These are phyloP conservation scores for Calycopis cecrops DNA, from an alignment of 1,140 invertebrate genomes.

Conservation along the genomic window DNA sequence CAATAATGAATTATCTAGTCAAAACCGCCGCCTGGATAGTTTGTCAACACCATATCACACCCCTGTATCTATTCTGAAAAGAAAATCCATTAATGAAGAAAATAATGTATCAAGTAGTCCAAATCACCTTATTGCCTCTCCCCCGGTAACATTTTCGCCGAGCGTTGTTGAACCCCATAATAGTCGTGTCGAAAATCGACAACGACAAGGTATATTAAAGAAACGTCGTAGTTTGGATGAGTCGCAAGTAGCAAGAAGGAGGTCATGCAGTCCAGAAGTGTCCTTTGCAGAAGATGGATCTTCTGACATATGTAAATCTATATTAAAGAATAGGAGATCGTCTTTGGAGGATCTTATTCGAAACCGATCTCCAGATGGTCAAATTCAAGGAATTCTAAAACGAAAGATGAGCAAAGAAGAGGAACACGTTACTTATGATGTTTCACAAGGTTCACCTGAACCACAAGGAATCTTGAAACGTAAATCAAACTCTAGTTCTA, in stretches of 20 bases:
- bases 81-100: conserved; percentile 81
- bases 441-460: conserved; percentile 76
- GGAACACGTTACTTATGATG: conserved; percentile 62
- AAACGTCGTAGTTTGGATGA: conserved; percentile 87
- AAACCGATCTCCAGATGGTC: conserved; percentile 75
- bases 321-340: conserved; percentile 81
- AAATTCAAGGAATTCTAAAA: conserved; percentile 72
- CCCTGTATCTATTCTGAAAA: conserved; percentile 86
- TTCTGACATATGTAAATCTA: conserved; percentile 77
- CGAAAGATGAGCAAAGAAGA: conserved; percentile 71
- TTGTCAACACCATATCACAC: conserved; percentile 65
- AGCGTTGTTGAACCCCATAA: conserved; percentile 78
- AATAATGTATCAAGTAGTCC: conserved; percentile 71
- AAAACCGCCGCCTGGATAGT: conserved; percentile 61
- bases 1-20: conserved; percentile 68
- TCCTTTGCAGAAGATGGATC: conserved; percentile 76
- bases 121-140: conserved; percentile 74
- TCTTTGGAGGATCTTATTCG: conserved; percentile 81
- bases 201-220: conserved; percentile 86
- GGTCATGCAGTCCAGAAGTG: conserved; percentile 82
- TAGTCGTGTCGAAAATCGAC: conserved; percentile 69
- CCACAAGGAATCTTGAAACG: conserved; percentile 87
- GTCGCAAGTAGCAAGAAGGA: conserved; percentile 80
- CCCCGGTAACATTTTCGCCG: conserved; percentile 83
- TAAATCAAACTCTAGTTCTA: conserved; percentile 79